Percentiles rank a stretch among this genome's conserved stretches.
phyloP scores from a whole-genome alignment of 2,888 invertebrate genomes.

The Microplitis manilae region DNA sequence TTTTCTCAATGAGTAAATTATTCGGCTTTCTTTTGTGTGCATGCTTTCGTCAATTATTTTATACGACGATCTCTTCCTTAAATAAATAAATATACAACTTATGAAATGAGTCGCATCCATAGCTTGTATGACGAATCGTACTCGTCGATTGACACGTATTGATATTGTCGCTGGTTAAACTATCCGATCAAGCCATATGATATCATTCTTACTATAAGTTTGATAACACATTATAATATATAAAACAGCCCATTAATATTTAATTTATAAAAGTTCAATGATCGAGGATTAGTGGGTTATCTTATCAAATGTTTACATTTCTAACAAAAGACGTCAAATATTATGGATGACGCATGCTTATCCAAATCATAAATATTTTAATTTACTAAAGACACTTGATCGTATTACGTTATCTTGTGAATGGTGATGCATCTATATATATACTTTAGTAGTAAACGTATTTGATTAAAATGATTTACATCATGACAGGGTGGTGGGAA shows the following conservation, averaged over 20 bases:
- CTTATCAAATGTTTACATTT: background rate
- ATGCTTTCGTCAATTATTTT: background rate
- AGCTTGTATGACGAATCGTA: too few species aligned
- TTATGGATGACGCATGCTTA: background rate
- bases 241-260: background rate
- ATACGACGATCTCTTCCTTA: background rate
- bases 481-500: background rate
- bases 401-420: background rate
- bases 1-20: background rate
- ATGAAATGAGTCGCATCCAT: too few species aligned
- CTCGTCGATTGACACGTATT: background rate
- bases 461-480: background rate
- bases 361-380: slow-evolving; percentile 1
- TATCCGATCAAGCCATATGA: background rate
- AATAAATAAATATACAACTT: too few species aligned
- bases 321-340: background rate
- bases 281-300: background rate
- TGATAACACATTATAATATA: background rate
- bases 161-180: background rate
- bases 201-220: background rate
- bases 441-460: background rate
- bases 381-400: background rate
- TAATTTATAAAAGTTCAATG: background rate
- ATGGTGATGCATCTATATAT: background rate
- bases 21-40: background rate